phyloP scores from a whole-genome alignment of 2,797 vertebrate species.

The Vespertilio murinus region DNA sequence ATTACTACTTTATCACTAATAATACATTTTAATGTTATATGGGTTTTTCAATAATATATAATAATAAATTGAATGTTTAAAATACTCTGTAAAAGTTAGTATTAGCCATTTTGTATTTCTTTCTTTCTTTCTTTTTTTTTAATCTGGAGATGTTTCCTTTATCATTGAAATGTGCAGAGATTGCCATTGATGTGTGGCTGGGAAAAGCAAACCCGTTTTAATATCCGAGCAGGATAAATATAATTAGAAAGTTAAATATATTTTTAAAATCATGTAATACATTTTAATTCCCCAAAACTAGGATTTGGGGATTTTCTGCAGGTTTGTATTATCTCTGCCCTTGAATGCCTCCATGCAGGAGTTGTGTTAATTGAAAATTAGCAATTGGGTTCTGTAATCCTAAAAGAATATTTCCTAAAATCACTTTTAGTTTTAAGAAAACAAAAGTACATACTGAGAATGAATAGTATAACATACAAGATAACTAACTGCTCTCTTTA shows the following conservation, averaged over 20 bases:
- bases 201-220: not conserved
- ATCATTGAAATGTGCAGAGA: slow-evolving; percentile 7
- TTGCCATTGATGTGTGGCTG: not conserved
- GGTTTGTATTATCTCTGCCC: not conserved
- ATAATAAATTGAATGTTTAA: slow-evolving; percentile 7
- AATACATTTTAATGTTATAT: slow-evolving; percentile 10
- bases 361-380: slow-evolving; percentile 50
- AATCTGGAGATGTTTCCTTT: not conserved
- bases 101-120: slow-evolving; percentile 21
- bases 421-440: not conserved
- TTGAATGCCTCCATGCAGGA: not conserved
- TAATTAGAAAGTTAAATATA: slow-evolving; percentile 38
- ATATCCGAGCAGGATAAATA: slow-evolving; percentile 20
- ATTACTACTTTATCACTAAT: slow-evolving; percentile 43
- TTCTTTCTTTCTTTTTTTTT: not conserved
- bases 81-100: not conserved
- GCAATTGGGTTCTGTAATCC: not conserved
- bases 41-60: slow-evolving; percentile 19
- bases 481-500: not conserved
- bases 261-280: slow-evolving; percentile 41
- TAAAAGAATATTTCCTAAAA: not conserved
- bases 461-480: not conserved
- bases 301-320: slow-evolving; percentile 49
- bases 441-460: not conserved
- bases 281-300: slow-evolving; percentile 56